A percentile compares a stretch with the other conserved stretches of the same genome.
Evolutionary conservation across 2,888 invertebrate species (phyloP).

Genomic region (Spicauda simplicius): DNA sequence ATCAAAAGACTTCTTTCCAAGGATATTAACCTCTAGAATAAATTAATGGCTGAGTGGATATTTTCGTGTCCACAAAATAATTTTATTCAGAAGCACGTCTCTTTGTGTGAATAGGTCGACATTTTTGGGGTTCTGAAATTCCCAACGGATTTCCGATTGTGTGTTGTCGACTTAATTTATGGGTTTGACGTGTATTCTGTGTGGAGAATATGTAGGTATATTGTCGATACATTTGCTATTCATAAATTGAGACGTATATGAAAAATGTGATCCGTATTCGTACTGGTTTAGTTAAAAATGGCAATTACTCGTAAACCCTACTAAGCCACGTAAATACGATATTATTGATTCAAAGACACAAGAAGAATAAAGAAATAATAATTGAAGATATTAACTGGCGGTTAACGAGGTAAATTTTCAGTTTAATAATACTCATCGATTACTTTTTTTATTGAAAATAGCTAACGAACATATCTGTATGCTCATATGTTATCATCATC

Average conservation of each 20-base stretch:
- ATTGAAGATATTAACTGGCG: too few species aligned
- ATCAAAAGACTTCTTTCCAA: background rate
- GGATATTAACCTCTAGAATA: slow-evolving; percentile 1
- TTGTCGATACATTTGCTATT: background rate
- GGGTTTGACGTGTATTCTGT: background rate
- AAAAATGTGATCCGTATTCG: too few species aligned
- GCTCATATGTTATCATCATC: too few species aligned
- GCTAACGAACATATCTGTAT: too few species aligned
- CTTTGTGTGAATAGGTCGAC: slow-evolving; percentile 8
- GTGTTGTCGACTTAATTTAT: slow-evolving; percentile 10
- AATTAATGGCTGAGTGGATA: slow-evolving; percentile 4
- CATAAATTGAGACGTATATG: background rate
- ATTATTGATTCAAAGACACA: too few species aligned
- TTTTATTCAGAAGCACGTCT: slow-evolving; percentile 16
- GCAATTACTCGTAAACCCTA: too few species aligned
- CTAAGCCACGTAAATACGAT: too few species aligned
- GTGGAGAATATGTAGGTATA: background rate
- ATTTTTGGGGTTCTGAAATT: slow-evolving; percentile 11
- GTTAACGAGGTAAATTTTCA: too few species aligned
- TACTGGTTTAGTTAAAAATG: too few species aligned
- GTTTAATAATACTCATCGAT: too few species aligned
- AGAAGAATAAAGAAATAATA: too few species aligned
- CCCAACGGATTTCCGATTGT: slow-evolving; percentile 5
- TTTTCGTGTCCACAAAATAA: slow-evolving; percentile 6
- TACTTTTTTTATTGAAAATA: too few species aligned